Percentiles rank a stretch among this genome's conserved stretches.
Conservation (phyloP, 2,797 vertebrate species). For the Sparus aurata region DNA sequence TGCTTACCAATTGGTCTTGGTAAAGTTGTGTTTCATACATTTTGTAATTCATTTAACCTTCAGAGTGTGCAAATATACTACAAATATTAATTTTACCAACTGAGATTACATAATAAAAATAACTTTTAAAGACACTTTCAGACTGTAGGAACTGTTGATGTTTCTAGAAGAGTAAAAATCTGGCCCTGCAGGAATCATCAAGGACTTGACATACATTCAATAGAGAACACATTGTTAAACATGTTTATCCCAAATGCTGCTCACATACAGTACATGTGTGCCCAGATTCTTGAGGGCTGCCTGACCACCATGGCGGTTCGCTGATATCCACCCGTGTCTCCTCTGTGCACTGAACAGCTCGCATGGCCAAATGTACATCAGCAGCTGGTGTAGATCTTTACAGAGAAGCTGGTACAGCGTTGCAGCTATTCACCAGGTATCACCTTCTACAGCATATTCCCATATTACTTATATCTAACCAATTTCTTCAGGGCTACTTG, state of each 20-base stretch:
- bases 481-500: constrained; percentile 84
- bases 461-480: constrained; percentile 82
- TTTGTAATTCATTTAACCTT: not conserved
- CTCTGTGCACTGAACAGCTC: constrained; percentile 10
- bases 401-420: constrained; percentile 51
- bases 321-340: constrained; percentile 23
- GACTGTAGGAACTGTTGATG: not conserved
- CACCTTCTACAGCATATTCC: constrained; percentile 79
- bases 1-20: not conserved
- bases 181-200: not conserved
- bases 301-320: not conserved
- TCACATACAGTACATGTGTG: not conserved
- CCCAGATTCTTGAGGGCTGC: not conserved
- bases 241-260: not conserved
- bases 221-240: not conserved
- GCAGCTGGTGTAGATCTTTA: constrained; percentile 46
- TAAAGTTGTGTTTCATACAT: not conserved
- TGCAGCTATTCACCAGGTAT: constrained; percentile 77
- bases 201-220: not conserved
- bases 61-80: not conserved
- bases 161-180: not conserved
- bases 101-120: too few relatives aligned
- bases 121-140: not conserved
- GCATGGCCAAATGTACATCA: constrained; percentile 26
- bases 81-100: not conserved